Base-by-base conservation (phyloP, 1,140 invertebrate genomes). In the Gonioctena quinquepunctata region DNA sequence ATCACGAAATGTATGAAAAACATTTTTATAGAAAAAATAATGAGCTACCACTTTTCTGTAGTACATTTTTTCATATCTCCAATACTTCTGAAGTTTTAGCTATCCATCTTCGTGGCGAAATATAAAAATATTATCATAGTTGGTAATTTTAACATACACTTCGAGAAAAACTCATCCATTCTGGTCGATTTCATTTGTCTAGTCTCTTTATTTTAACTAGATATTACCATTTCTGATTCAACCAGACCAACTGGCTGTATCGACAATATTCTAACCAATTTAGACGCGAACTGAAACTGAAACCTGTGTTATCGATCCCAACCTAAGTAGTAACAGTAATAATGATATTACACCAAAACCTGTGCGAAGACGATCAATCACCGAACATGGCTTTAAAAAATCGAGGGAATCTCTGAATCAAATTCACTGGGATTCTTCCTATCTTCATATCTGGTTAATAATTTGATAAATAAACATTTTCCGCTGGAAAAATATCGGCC, bases 261-360 rank as follows among this genome's bases (percentile, higher is more conserved):
- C 27, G 59, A 61, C 21, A 61, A 61, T 61, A 61, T 61, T n/a
- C n/a, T 61, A 5, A 61, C 54, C 5, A 56, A 56, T 25, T 56
- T 21, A 4, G 11, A 56, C 5, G 3, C n/a, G 6, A 5, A 21
- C 22, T 18, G 13, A 13, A 19, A 56, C n/a, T 56, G 16, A 19
- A n/a, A 23, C 16, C 21, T 4, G 28, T 7, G n/a, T 42, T 42
- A 42, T 7, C n/a, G 28, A 42, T 11, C 28, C 5, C n/a, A 42
- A 42, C n/a, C 8, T 42, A n/a, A n/a, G n/a, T 42, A 42, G 8
- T 42, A 6, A 3, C n/a, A n/a, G 28, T 7, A n/a, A 42, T 13
- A 42, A 11, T 42, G 28, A 42, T n/a, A n/a, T n/a, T n/a, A 42
- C 8, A 2, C 28, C 28, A 2, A n/a, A 42, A 42, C 28, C 28